Conservation (phyloP, 2,113 vertebrate genomes). For the Silurus asotus region DNA sequence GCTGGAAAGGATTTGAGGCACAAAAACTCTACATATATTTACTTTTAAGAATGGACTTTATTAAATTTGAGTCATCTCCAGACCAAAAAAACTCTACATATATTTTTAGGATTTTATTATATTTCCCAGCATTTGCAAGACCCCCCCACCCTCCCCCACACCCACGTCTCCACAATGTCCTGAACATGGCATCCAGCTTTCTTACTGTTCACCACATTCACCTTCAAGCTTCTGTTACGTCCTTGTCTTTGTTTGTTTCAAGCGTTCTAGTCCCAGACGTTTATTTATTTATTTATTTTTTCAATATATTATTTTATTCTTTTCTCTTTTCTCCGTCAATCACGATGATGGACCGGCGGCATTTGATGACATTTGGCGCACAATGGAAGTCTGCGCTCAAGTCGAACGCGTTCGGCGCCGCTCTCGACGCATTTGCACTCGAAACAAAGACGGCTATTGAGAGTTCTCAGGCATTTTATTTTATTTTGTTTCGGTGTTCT, state of each 20-base stretch:
- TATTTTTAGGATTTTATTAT: too few species aligned
- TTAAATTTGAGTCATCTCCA: neutral
- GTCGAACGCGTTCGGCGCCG: neutral
- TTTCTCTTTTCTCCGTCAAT: slow-evolving; percentile 8
- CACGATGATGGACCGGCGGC: slow-evolving; percentile 11
- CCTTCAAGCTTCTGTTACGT: slow-evolving; percentile 18
- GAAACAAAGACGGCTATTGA: neutral
- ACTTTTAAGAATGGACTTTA: neutral
- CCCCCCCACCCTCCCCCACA: neutral
- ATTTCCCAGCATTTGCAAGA: too few species aligned
- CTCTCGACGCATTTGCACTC: neutral
- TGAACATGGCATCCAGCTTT: neutral
- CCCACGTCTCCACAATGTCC: neutral
- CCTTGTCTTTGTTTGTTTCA: neutral
- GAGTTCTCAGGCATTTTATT: neutral
- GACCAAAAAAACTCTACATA: too few species aligned
- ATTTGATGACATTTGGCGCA: slow-evolving; percentile 40
- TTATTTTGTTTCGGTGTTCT: neutral
- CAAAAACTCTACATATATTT: neutral
- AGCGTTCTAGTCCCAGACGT: neutral
- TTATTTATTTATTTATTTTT: slow-evolving; percentile 6
- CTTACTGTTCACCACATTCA: neutral
- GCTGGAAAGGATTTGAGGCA: neutral
- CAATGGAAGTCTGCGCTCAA: neutral
- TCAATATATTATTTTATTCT: neutral